These are phyloP conservation scores for Acrobeloides nanus DNA, from an alignment of 2,888 invertebrate species.

Conservation along the genomic window DNA sequence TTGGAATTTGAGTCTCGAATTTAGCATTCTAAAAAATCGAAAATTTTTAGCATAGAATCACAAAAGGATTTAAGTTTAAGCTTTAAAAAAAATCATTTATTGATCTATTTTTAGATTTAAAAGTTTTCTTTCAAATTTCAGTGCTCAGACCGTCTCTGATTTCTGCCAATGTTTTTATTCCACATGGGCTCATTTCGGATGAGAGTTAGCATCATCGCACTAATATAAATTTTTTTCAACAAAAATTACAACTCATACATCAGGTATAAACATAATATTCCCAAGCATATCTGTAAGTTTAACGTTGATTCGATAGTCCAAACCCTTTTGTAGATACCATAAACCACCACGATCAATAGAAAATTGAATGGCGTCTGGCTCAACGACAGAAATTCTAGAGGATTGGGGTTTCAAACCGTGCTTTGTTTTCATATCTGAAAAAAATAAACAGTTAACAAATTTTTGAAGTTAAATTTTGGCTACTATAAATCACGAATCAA, in stretches of 20 bases:
- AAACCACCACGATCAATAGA: constrained; percentile 68
- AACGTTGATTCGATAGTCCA: constrained; percentile 30
- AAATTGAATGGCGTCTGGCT: constrained; percentile 60
- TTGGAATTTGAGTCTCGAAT: constrained; percentile 32
- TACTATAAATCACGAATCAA: not conserved
- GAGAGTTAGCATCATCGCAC: no score
- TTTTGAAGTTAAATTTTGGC: constrained; percentile 1
- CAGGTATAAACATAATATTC: constrained; percentile 39
- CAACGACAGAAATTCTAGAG: constrained; percentile 67
- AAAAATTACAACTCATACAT: constrained; percentile 24
- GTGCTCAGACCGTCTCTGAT: not conserved
- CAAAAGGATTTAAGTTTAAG: not conserved
- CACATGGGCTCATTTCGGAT: no score
- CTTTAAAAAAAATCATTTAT: no score
- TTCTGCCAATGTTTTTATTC: no score
- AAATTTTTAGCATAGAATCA: no score
- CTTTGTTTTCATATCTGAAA: constrained; percentile 59
- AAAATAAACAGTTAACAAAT: constrained; percentile 4
- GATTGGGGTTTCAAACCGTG: constrained; percentile 56
- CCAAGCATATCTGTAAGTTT: constrained; percentile 34
- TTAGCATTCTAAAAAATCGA: constrained; percentile 27
- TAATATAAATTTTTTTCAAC: constrained; percentile 13
- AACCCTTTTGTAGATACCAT: constrained; percentile 59
- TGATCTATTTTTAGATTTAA: not conserved
- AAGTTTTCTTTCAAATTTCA: not conserved